Evolutionary conservation across 2,797 vertebrate species (phyloP).

Genomic region (Rhinella marina): DNA sequence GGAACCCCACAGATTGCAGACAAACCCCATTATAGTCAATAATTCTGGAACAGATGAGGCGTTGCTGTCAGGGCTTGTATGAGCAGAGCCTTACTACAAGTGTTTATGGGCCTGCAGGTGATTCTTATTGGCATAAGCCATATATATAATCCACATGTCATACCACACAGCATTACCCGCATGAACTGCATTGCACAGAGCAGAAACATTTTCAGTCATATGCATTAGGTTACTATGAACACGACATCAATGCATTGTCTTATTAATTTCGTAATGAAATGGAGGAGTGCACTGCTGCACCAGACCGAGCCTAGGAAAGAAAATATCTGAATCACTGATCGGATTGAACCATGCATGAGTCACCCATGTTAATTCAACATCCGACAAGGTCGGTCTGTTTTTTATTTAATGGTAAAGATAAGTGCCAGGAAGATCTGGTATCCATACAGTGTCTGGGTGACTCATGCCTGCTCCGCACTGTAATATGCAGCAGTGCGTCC

Average conservation of each 20-base stretch:
- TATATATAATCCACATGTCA: not conserved
- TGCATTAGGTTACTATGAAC: constrained; percentile 25
- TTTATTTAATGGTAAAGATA: constrained; percentile 62
- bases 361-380: constrained; percentile 72
- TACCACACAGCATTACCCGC: not conserved
- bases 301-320: constrained; percentile 62
- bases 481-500: constrained; percentile 11
- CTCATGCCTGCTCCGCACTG: constrained; percentile 15
- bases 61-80: too few species aligned
- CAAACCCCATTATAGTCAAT: too few species aligned
- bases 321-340: constrained; percentile 74
- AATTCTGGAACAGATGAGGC: too few species aligned
- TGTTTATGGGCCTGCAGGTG: too few species aligned
- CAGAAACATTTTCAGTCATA: not conserved
- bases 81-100: too few species aligned
- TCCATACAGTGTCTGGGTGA: not conserved
- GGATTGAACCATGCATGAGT: constrained; percentile 68
- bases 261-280: constrained; percentile 38
- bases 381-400: constrained; percentile 64
- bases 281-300: constrained; percentile 50
- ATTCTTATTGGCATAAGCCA: too few species aligned
- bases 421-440: constrained; percentile 60
- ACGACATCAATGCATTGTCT: constrained; percentile 33
- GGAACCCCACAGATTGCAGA: too few species aligned
- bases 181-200: not conserved